Conservation (phyloP, 1,140 invertebrate species). For the Phymastichus coffea region DNA sequence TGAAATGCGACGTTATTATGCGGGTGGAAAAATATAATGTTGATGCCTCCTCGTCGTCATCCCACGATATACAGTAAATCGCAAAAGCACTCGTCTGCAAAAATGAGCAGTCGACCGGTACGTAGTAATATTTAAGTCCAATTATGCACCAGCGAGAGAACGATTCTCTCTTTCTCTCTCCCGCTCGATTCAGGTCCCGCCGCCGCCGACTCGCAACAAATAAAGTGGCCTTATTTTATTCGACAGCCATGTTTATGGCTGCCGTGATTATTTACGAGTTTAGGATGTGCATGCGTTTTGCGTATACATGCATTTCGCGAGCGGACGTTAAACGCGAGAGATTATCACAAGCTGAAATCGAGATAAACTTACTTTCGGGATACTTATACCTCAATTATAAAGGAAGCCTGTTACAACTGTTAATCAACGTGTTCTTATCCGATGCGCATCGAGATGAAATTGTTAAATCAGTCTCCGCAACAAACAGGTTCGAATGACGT, state of each 20-base stretch:
- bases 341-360: constrained; percentile 7
- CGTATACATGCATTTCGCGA: not conserved
- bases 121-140: constrained; percentile 34
- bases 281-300: constrained; percentile 1
- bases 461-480: no score
- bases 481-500: no score
- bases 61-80: not conserved
- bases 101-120: not conserved
- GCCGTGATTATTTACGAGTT: constrained; percentile 32
- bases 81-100: not conserved
- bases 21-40: no score
- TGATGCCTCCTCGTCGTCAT: not conserved
- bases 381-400: no score
- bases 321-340: no score
- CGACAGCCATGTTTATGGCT: constrained; percentile 33
- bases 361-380: constrained; percentile 4
- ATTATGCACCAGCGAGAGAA: constrained; percentile 28
- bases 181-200: no score
- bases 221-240: constrained; percentile 33
- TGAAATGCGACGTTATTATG: no score
- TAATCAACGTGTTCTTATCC: no score
- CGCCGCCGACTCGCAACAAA: no score
- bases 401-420: no score
- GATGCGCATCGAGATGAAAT: no score
- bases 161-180: not conserved